Percentiles rank a stretch among this genome's conserved stretches.
phyloP scores from a whole-genome alignment of 2,113 vertebrate genomes.

The Paradisaea rubra region DNA sequence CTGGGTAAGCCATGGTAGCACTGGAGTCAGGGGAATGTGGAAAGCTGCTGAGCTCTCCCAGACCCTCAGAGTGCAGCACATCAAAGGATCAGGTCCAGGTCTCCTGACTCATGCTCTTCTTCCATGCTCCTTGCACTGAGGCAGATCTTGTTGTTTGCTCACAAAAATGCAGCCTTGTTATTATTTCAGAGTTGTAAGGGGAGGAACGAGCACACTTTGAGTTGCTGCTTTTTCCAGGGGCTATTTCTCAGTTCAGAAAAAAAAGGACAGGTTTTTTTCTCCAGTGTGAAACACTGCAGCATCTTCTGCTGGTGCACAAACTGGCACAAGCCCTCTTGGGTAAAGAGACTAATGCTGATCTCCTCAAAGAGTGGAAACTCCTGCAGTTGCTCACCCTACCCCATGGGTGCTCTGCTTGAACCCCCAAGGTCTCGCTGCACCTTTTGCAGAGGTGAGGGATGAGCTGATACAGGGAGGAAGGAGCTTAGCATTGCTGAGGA shows the following conservation, averaged over 20 bases:
- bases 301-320: background rate
- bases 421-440: background rate
- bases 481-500: background rate
- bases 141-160: background rate
- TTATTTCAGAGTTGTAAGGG: background rate
- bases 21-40: accelerated
- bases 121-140: background rate
- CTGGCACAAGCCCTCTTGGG: background rate
- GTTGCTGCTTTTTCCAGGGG: background rate
- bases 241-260: background rate
- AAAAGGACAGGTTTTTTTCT: background rate
- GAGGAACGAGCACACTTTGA: background rate
- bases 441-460: background rate
- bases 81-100: background rate
- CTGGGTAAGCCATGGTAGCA: background rate
- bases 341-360: background rate
- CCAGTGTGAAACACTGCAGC: background rate
- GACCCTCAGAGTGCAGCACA: background rate
- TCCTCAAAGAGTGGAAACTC: background rate
- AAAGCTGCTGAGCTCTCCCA: background rate
- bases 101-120: background rate
- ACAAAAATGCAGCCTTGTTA: background rate
- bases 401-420: accelerated
- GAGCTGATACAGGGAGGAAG: background rate
- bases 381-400: accelerated